phyloP scores from a whole-genome alignment of 2,797 vertebrate genomes.

The Myotis planiceps region DNA sequence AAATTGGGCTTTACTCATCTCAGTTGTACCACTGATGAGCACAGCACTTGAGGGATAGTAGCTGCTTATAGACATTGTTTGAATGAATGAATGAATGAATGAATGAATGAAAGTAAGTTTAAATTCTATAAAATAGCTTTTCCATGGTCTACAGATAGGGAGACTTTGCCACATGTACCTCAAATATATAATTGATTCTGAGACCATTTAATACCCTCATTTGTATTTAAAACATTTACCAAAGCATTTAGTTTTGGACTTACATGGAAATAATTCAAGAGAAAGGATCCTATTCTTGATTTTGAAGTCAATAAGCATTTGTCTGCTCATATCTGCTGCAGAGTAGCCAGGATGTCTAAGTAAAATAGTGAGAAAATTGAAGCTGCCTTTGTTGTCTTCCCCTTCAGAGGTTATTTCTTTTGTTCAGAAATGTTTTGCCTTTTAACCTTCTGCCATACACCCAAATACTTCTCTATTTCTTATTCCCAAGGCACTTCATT shows the following conservation, averaged over 20 bases:
- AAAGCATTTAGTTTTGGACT: background rate
- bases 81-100: background rate
- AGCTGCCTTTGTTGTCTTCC: background rate
- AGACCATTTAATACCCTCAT: background rate
- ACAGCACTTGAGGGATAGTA: background rate
- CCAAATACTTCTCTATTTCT: background rate
- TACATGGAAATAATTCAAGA: background rate
- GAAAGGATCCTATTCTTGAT: background rate
- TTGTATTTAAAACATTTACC: background rate
- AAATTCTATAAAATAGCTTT: too few relatives aligned
- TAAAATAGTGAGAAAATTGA: background rate
- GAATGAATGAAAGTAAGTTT: too few relatives aligned
- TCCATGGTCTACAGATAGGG: too few relatives aligned
- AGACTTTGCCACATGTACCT: background rate
- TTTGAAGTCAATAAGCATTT: background rate
- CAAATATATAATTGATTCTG: background rate
- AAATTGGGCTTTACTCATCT: background rate
- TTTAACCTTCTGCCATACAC: background rate
- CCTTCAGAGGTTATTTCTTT: background rate
- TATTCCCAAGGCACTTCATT: background rate
- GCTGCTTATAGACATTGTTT: background rate
- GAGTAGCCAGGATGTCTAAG: background rate
- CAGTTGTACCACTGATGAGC: background rate
- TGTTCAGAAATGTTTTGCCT: background rate
- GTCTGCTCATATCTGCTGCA: background rate